Evolutionary conservation across 2,113 vertebrate genomes (phyloP).

Genomic region (Rana temporaria): DNA sequence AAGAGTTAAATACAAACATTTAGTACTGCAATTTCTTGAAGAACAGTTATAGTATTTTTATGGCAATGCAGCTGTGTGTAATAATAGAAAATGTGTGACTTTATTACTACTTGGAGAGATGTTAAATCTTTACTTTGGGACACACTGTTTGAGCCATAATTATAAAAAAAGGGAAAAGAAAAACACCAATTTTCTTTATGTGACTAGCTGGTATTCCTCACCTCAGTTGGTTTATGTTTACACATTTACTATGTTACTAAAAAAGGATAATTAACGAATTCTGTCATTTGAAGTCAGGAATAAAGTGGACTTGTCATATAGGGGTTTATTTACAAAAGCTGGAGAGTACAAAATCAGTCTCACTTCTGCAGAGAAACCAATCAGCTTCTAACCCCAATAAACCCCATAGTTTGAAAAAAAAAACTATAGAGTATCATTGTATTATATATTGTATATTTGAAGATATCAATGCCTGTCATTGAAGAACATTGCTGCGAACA

Average conservation of each 20-base stretch:
- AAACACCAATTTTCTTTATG: slow-evolving; percentile 31
- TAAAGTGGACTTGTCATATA: too few relatives aligned
- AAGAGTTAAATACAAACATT: slow-evolving; percentile 53
- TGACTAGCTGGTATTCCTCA: neutral
- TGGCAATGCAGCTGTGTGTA: slow-evolving; percentile 52
- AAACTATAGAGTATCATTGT: too few relatives aligned
- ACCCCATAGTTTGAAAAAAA: neutral
- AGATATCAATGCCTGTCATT: too few relatives aligned
- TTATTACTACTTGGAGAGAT: slow-evolving; percentile 47
- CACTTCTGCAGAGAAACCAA: too few relatives aligned
- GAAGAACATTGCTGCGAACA: too few relatives aligned
- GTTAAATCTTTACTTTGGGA: slow-evolving; percentile 45
- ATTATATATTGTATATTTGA: too few relatives aligned
- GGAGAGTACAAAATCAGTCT: too few relatives aligned
- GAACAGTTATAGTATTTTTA: slow-evolving; percentile 45
- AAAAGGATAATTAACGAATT: slow-evolving; percentile 15
- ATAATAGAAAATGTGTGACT: slow-evolving; percentile 54
- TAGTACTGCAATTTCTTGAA: slow-evolving; percentile 29
- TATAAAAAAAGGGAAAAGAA: neutral
- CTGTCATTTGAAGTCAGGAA: neutral
- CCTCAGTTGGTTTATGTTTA: slow-evolving; percentile 16
- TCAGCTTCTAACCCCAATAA: too few relatives aligned
- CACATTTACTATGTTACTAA: neutral
- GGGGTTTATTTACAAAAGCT: too few relatives aligned
- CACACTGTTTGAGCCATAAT: slow-evolving; percentile 23